These are phyloP conservation scores for Ariolimax columbianus DNA, from an alignment of 2,888 invertebrate species.

Conservation along the genomic window DNA sequence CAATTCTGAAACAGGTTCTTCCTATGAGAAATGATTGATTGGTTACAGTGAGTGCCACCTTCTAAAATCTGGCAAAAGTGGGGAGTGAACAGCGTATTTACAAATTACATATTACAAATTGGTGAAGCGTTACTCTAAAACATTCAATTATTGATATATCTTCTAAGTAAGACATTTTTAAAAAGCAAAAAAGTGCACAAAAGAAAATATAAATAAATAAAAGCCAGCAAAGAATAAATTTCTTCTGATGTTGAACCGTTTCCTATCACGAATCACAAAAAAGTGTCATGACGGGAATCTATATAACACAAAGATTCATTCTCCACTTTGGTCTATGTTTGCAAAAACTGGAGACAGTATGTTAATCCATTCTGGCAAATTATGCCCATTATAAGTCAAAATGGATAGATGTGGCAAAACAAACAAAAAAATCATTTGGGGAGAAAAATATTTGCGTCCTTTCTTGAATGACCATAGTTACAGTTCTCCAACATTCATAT, in stretches of 20 bases:
- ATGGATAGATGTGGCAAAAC: too few species aligned
- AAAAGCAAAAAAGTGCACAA: not conserved
- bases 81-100: not conserved
- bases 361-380: too few species aligned
- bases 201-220: too few species aligned
- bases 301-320: too few species aligned
- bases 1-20: not conserved
- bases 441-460: too few species aligned
- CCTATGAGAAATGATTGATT: not conserved
- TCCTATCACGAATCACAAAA: not conserved
- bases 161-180: not conserved
- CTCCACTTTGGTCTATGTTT: too few species aligned
- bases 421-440: too few species aligned
- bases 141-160: not conserved
- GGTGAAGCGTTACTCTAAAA: not conserved
- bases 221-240: not conserved
- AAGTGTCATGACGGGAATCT: too few species aligned
- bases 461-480: too few species aligned
- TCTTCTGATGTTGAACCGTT: not conserved
- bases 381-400: too few species aligned
- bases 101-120: not conserved
- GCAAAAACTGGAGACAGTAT: too few species aligned
- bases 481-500: too few species aligned
- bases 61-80: not conserved
- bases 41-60: not conserved